Base-by-base conservation (phyloP, 1,140 invertebrate genomes). In the Trichonephila inaurata region DNA sequence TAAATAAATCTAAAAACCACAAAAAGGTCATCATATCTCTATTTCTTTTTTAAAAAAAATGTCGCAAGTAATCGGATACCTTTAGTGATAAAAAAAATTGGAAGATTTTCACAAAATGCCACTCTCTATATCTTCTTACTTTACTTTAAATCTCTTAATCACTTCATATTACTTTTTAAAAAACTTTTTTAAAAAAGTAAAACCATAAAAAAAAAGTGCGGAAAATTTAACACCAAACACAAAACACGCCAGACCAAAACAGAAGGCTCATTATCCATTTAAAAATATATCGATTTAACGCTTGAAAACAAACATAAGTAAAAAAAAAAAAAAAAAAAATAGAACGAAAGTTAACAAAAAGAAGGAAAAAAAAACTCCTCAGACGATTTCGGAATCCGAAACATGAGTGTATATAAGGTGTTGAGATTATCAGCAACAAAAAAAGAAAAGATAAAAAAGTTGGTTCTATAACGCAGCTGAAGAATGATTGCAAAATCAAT, bases 401-500 rank as follows among this genome's bases (percentile, higher is more conserved):
- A 89, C 21, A 85, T n/a, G 62, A 89, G 62, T 89, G 62, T 14
- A 64, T 69, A 89, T 44, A 66, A 60, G 64, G 40, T 51, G 33
- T 28, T 14, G 62, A 51, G 89, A 81, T 77, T 64, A 58, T 44
- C 28, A 88, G n/a, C 72, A 90, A 81, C 51, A 77, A 28, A 16
- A 62, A 87, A 66, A 28, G 33, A 40, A 40, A 40, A 40, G 33
- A 40, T 3, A 40, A 72, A 66, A 89, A 89, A 89, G 60, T 21
- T 12, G 28, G 51, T 91, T 91, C 40, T 33, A 62, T 18, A 64
- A 8, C 60, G 21, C 61, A 18, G 51, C 51, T 82, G 69, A 14
- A 64, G 87, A 89, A 62, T 91, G 89, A 91, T 91, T 91, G 66
- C 72, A 82, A 91, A 91, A 91, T 91, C 89, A 82, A 91, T 91